phyloP scores from a whole-genome alignment of 1,140 invertebrate species.

The Galendromus occidentalis region DNA sequence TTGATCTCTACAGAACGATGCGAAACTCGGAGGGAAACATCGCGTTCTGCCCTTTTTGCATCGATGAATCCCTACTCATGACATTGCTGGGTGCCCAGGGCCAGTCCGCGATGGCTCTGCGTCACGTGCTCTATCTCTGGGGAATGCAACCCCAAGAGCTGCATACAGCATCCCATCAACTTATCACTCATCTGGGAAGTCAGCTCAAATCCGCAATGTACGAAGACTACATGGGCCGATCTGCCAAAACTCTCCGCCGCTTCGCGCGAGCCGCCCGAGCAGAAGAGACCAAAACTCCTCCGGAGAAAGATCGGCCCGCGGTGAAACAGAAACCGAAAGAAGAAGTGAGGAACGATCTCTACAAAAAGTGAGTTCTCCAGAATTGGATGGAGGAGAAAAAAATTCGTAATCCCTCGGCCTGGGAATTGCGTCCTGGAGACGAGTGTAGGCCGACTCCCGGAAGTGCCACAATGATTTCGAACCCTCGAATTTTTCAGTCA shows the following conservation, averaged over 20 bases:
- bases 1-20: slow-evolving; percentile 21
- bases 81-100: slow-evolving; percentile 20
- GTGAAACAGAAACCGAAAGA: not conserved
- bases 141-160: slow-evolving; percentile 22
- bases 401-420: too few species aligned
- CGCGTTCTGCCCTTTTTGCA: slow-evolving; percentile 23
- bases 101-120: slow-evolving; percentile 17
- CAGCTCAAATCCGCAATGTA: slow-evolving; percentile 18
- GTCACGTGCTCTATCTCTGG: slow-evolving; percentile 22
- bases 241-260: not conserved
- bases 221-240: slow-evolving; percentile 8
- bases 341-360: not conserved
- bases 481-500: not conserved
- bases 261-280: not conserved
- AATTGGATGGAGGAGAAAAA: too few species aligned
- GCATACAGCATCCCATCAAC: slow-evolving; percentile 21
- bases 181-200: slow-evolving; percentile 20
- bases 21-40: slow-evolving; percentile 16
- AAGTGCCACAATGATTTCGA: not conserved
- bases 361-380: slow-evolving; percentile 11
- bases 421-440: too few species aligned
- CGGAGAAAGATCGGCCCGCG: not conserved
- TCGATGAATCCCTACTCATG: slow-evolving; percentile 21
- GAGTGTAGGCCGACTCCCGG: not conserved
- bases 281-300: not conserved